These are phyloP conservation scores for Synergus japonicus DNA, from an alignment of 2,888 invertebrate genomes.

Conservation along the genomic window DNA sequence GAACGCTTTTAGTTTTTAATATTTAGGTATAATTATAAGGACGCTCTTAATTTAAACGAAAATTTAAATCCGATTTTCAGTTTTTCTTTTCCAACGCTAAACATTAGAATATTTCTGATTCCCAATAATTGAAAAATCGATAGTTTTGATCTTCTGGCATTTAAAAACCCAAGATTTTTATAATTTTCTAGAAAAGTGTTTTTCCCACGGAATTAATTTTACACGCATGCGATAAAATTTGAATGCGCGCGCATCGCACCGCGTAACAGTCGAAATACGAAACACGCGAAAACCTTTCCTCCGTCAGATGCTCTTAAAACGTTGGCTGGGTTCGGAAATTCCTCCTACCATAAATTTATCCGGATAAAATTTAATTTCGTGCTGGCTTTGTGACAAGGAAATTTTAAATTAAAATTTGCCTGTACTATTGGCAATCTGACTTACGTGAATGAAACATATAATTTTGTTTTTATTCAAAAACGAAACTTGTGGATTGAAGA, in stretches of 20 bases:
- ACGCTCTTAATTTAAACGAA: neutral
- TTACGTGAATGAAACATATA: neutral
- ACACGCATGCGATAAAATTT: conserved; percentile 36
- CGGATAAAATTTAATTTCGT: conserved; percentile 14
- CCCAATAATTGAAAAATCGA: too few species aligned
- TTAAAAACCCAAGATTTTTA: too few species aligned
- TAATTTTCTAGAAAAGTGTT: neutral
- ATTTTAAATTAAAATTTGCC: neutral
- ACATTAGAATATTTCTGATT: too few species aligned
- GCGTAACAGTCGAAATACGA: conserved; percentile 74
- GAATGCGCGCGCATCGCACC: conserved; percentile 60
- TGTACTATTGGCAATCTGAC: neutral
- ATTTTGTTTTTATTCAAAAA: neutral
- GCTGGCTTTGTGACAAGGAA: conserved; percentile 36
- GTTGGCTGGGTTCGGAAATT: conserved; percentile 55
- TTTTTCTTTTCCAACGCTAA: too few species aligned
- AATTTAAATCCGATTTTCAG: too few species aligned
- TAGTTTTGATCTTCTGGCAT: too few species aligned
- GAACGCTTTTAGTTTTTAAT: too few species aligned
- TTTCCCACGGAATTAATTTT: too few species aligned
- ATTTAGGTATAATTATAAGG: neutral
- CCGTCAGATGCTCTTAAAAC: conserved; percentile 64
- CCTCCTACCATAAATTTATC: conserved; percentile 41
- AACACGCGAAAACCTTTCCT: conserved; percentile 70
- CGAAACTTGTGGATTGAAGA: neutral